Evolutionary conservation across 2,113 vertebrate genomes (phyloP), one percentile per base, ranked within the genome.

Genomic region (Aramus guarauna): DNA sequence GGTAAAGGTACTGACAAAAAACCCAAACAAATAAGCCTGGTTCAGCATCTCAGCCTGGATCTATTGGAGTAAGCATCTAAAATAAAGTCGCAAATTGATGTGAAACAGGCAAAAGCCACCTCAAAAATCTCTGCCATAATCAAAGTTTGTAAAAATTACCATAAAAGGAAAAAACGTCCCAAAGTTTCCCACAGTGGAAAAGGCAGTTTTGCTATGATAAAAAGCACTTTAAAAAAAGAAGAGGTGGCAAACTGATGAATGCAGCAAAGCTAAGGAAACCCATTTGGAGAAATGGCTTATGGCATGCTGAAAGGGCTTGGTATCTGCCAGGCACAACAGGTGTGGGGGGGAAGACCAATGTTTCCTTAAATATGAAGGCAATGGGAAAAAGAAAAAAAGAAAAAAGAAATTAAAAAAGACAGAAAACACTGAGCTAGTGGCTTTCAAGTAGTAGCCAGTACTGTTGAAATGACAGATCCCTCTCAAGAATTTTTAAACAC

Each of bases 311-410:
- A 22, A 80, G 17, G 5, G 18, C 48, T 52, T 48, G 32, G 1
- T 18, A 47, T 29, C 55, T 92, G 71, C 79, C 68, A 77, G 67
- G 85, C 36, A 69, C 53, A 77, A 36, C 41, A 67, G n/a, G 88
- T 30, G 12, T 2, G 20, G 50, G 15, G 15, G 19, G 21, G 41
- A 67, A 55, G 67, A 43, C 27, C 0, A 0, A 23, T 12, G 30
- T 36, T 85, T 69, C 53, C 71, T 90, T n/a, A 30, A 60, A 56
- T 36, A 7, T 3, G n/a, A 85, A 53, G 5, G 24, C 12, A 62
- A 69, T 55, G 8, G 21, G 9, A 74, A 74, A 11, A 74, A 6
- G 15, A 62, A 60, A 10, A 79, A 50, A 48, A 66, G 5, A 9
- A 2, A 29, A 17, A 9, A 45, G 2, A 4, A 17, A 29, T 12